These are phyloP conservation scores for Periparus ater DNA, from an alignment of 2,797 vertebrate species.

Conservation along the genomic window DNA sequence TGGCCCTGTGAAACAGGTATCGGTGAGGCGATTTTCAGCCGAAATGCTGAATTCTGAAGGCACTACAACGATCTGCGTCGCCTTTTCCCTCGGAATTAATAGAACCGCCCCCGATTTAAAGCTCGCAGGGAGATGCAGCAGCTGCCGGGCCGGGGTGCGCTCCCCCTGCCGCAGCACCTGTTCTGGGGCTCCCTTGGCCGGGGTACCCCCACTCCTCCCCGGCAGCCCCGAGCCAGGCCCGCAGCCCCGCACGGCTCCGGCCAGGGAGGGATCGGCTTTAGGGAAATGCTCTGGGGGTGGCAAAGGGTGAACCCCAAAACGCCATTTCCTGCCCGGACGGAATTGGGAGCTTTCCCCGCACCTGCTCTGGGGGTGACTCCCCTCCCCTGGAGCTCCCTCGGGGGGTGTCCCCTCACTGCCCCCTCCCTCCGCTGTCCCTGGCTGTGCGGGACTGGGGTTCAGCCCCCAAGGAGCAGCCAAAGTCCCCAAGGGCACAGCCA, in stretches of 20 bases:
- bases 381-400: too few species aligned
- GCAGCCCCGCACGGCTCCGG: neutral
- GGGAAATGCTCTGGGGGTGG: fast-evolving
- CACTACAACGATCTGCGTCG: fast-evolving
- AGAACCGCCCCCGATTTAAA: fast-evolving
- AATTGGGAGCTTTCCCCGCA: neutral
- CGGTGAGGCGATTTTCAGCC: fast-evolving
- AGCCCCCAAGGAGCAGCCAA: too few species aligned
- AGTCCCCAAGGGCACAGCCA: neutral
- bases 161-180: neutral
- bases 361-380: neutral
- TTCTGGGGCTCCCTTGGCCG: fast-evolving
- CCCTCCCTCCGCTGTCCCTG: fast-evolving
- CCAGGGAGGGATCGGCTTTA: fast-evolving
- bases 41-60: fast-evolving
- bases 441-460: fast-evolving
- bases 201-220: neutral
- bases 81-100: fast-evolving
- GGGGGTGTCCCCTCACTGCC: neutral
- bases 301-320: neutral
- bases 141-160: neutral
- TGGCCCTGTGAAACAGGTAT: fast-evolving
- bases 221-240: neutral
- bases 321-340: fast-evolving
- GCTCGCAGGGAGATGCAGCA: neutral